These are phyloP conservation scores for Cyclopterus lumpus DNA, from an alignment of 2,797 vertebrate genomes.

Conservation along the genomic window DNA sequence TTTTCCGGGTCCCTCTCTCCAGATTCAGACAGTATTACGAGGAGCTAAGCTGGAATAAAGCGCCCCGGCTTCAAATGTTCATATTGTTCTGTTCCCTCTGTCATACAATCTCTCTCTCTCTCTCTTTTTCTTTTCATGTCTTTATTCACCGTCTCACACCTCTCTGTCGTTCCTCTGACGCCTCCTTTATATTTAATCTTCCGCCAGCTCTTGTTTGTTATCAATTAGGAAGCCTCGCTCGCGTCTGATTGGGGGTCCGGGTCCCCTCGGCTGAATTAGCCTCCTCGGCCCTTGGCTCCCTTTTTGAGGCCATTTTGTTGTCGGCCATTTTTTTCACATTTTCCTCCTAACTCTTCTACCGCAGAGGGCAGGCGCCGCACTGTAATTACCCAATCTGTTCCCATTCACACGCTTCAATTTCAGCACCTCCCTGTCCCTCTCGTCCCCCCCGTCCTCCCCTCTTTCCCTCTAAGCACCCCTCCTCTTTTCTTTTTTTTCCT, in stretches of 20 bases:
- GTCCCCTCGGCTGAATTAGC: slow-evolving; percentile 59
- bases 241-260: slow-evolving; percentile 68
- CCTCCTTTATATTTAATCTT: slow-evolving; percentile 45
- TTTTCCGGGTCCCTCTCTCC: slow-evolving; percentile 63
- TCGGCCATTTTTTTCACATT: slow-evolving; percentile 81
- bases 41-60: slow-evolving; percentile 80
- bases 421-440: slow-evolving; percentile 58
- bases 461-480: slow-evolving; percentile 53
- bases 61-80: slow-evolving; percentile 72
- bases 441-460: slow-evolving; percentile 34
- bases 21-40: slow-evolving; percentile 78
- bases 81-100: slow-evolving; percentile 68
- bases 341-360: slow-evolving; percentile 68
- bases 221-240: slow-evolving; percentile 69
- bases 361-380: slow-evolving; percentile 74
- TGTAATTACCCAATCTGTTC: slow-evolving; percentile 84
- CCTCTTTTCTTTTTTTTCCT: slow-evolving; percentile 47
- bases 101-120: slow-evolving; percentile 7
- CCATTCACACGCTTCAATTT: slow-evolving; percentile 81
- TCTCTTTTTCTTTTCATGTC: slow-evolving; percentile 26
- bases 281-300: slow-evolving; percentile 68
- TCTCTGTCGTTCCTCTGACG: not conserved
- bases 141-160: slow-evolving; percentile 28
- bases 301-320: slow-evolving; percentile 80
- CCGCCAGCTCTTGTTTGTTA: slow-evolving; percentile 74